phyloP scores from a whole-genome alignment of 2,888 invertebrate species.

The Pseudolycoriella hygida region DNA sequence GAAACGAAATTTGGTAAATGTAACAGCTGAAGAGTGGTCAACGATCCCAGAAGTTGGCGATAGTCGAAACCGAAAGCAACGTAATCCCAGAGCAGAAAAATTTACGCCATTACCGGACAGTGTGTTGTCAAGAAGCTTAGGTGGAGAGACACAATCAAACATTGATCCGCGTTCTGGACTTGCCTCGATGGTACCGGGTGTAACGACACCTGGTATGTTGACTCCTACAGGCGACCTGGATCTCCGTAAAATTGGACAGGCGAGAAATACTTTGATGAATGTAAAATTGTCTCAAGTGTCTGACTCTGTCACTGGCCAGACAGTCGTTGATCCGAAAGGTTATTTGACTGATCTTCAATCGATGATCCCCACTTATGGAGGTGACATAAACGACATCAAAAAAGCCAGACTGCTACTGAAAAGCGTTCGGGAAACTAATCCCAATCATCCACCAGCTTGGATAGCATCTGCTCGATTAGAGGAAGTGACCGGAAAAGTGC shows the following conservation, averaged over 20 bases:
- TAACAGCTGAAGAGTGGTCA: constrained; percentile 90
- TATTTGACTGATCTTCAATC: constrained; percentile 98
- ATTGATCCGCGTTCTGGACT: constrained; percentile 75
- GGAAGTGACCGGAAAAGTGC: constrained; percentile 89
- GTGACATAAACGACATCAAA: constrained; percentile 95
- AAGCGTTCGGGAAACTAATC: constrained; percentile 94
- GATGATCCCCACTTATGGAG: constrained; percentile 97
- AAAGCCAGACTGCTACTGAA: constrained; percentile 89
- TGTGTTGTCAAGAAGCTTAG: constrained; percentile 69
- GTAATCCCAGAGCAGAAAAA: constrained; percentile 89
- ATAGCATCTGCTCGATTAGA: constrained; percentile 96
- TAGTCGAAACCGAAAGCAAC: constrained; percentile 86
- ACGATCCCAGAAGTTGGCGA: constrained; percentile 99
- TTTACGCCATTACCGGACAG: constrained; percentile 97
- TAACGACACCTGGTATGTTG: constrained; percentile 68
- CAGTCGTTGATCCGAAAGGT: constrained; percentile 95
- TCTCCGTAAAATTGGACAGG: constrained; percentile 95
- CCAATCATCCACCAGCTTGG: constrained; percentile 99
- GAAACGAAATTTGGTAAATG: constrained; percentile 66
- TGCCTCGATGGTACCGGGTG: constrained; percentile 74
- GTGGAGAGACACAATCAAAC: constrained; percentile 59
- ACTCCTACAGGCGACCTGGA: constrained; percentile 87
- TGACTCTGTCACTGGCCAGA: constrained; percentile 97
- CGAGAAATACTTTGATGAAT: constrained; percentile 96
- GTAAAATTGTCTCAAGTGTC: constrained; percentile 95